phyloP scores from a whole-genome alignment of 2,888 invertebrate genomes.

The Gari tellinella region DNA sequence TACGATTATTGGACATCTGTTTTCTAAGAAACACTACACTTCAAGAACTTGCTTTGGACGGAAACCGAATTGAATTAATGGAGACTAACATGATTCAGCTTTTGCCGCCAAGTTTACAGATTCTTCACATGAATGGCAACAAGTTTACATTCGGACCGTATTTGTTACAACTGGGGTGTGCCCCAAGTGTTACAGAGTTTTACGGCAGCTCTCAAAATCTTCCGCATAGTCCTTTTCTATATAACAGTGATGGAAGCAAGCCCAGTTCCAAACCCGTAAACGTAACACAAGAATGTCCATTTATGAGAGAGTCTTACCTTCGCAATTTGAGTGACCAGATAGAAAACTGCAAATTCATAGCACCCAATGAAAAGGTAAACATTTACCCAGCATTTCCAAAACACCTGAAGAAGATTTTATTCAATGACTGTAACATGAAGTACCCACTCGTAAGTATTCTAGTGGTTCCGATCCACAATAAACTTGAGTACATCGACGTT shows the following conservation, averaged over 20 bases:
- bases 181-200: constrained; percentile 1
- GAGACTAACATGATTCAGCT: background rate
- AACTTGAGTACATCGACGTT: constrained; percentile 15
- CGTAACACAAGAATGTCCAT: constrained; percentile 17
- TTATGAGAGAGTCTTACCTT: constrained; percentile 11
- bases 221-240: background rate
- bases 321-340: constrained; percentile 4
- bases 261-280: background rate
- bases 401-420: background rate
- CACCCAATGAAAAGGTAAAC: background rate
- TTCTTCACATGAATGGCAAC: background rate
- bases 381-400: background rate
- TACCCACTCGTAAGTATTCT: constrained; percentile 1
- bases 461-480: too few species aligned
- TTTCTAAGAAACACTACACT: too few species aligned
- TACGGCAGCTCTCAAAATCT: constrained; percentile 1
- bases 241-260: background rate
- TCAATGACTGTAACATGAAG: constrained; percentile 9
- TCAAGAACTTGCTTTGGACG: background rate
- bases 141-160: constrained; percentile 8
- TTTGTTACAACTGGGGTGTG: constrained; percentile 3
- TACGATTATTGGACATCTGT: too few species aligned
- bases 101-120: constrained; percentile 1
- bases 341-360: constrained; percentile 5
- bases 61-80: background rate